These are phyloP conservation scores for Hippopotamyrus pictus DNA, from an alignment of 2,797 vertebrate species.

Conservation along the genomic window DNA sequence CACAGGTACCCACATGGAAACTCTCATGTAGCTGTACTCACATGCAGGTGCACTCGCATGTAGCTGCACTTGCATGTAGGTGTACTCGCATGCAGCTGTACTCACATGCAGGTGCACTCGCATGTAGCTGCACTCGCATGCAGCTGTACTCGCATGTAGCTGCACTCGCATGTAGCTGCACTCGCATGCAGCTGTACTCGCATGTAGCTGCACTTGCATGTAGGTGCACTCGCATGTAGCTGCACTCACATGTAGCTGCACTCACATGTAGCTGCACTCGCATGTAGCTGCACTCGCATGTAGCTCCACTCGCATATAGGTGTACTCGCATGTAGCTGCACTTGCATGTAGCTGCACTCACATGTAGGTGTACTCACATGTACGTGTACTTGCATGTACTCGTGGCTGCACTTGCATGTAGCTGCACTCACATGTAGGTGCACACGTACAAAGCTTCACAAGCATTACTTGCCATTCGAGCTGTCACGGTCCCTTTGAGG, in stretches of 20 bases:
- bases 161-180: neutral
- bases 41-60: neutral
- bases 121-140: neutral
- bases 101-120: too few species aligned
- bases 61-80: rapidly evolving
- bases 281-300: neutral
- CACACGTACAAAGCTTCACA: neutral
- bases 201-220: neutral
- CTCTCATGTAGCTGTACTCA: neutral
- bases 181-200: neutral
- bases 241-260: neutral
- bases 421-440: neutral
- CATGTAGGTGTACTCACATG: too few species aligned
- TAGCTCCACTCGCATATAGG: neutral
- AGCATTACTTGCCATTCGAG: neutral
- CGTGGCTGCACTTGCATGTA: neutral
- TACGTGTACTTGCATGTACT: too few species aligned
- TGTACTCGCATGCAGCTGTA: too few species aligned
- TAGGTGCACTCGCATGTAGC: neutral
- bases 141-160: neutral
- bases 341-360: too few species aligned
- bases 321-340: too few species aligned
- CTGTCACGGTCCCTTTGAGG: neutral
- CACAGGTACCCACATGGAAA: neutral
- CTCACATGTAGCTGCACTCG: neutral